A percentile compares a stretch with the other conserved stretches of the same genome.
Evolutionary conservation across 2,113 vertebrate genomes (phyloP).

Genomic region (Phocoena sinus): DNA sequence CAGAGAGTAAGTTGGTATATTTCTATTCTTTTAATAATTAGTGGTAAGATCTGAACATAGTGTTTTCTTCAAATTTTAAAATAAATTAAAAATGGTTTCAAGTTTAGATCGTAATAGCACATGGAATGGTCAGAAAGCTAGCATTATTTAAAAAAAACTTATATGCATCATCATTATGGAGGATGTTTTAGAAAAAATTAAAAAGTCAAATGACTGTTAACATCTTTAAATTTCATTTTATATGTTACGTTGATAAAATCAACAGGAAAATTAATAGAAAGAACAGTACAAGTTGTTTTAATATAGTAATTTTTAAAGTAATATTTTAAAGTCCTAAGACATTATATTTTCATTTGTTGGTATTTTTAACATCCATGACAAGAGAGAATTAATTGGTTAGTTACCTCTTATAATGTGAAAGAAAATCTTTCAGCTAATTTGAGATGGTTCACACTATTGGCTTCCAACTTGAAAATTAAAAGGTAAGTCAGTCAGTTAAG

Average conservation of each 20-base stretch:
- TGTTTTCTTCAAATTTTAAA: background rate
- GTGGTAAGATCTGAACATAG: background rate
- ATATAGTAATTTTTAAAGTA: background rate
- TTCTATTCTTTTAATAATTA: conserved; percentile 28
- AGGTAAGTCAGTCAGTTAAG: conserved; percentile 47
- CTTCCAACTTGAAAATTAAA: conserved; percentile 39
- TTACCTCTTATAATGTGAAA: conserved; percentile 44
- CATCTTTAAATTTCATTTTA: conserved; percentile 26
- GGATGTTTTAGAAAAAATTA: background rate
- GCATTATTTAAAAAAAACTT: background rate
- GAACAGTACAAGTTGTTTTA: background rate
- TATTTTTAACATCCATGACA: background rate
- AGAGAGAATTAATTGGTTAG: conserved; percentile 38
- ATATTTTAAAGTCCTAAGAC: conserved; percentile 2
- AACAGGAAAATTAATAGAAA: background rate
- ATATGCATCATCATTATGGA: background rate
- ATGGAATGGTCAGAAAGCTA: background rate
- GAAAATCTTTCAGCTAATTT: conserved; percentile 51
- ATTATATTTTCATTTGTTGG: conserved; percentile 18
- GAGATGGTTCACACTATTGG: conserved; percentile 35
- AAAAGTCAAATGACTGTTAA: background rate
- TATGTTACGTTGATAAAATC: background rate
- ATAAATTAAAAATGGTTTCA: conserved; percentile 19
- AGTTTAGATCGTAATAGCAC: background rate
- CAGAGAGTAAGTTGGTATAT: background rate